Evolutionary conservation across 1,140 invertebrate species (phyloP).

Genomic region (Cydia pomonella): DNA sequence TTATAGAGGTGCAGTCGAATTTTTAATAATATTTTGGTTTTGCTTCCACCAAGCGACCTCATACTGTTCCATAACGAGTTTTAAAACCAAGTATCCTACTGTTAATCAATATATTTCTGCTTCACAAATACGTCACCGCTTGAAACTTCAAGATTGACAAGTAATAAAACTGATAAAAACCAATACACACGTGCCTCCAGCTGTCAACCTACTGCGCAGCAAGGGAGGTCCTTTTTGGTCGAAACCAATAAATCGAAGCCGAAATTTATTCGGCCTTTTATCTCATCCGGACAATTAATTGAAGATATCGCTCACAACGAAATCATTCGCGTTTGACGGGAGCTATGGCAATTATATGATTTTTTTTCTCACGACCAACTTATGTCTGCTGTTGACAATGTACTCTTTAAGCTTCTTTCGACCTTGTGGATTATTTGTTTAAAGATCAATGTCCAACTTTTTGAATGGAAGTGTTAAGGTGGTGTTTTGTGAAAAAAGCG

Average conservation of each 20-base stretch:
- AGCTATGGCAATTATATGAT: slow-evolving; percentile 40
- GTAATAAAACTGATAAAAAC: slow-evolving; percentile 9
- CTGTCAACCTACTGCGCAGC: slow-evolving; percentile 37
- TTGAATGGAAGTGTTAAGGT: background rate
- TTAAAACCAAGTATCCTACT: background rate
- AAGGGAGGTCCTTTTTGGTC: slow-evolving; percentile 39
- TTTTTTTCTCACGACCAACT: slow-evolving; percentile 21
- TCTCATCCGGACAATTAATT: slow-evolving; percentile 29
- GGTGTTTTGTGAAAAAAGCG: slow-evolving; percentile 30
- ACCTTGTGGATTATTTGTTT: background rate
- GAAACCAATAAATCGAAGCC: slow-evolving; percentile 17
- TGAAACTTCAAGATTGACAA: slow-evolving; percentile 6
- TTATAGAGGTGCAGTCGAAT: background rate
- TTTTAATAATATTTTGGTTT: background rate
- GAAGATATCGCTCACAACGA: slow-evolving; percentile 43
- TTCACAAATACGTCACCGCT: background rate
- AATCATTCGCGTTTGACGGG: slow-evolving; percentile 47
- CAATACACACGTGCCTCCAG: slow-evolving; percentile 6
- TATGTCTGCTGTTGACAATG: background rate
- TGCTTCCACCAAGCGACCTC: background rate
- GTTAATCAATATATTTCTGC: background rate
- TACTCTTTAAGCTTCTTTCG: background rate
- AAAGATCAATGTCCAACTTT: background rate
- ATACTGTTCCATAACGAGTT: background rate
- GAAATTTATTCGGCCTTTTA: slow-evolving; percentile 40